Evolutionary conservation across 2,888 invertebrate species (phyloP).

Genomic region (Sympetrum striolatum): DNA sequence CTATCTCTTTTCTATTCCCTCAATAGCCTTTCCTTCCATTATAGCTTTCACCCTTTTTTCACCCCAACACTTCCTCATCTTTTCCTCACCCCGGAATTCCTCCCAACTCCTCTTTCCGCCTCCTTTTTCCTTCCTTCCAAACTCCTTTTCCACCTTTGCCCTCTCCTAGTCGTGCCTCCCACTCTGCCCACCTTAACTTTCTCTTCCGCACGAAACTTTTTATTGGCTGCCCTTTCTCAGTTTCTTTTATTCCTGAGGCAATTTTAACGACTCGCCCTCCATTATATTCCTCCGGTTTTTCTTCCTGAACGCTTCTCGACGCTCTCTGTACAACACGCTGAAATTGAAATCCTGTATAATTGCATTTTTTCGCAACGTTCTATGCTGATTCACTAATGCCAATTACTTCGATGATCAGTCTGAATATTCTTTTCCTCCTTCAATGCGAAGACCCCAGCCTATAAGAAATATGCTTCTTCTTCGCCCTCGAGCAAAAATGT

Average conservation of each 20-base stretch:
- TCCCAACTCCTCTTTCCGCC: not conserved
- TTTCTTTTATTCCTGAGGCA: not conserved
- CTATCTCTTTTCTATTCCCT: not conserved
- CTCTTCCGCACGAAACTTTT: not conserved
- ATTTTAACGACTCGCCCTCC: not conserved
- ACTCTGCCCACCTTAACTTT: not conserved
- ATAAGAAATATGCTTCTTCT: not conserved
- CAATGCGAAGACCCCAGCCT: too few species aligned
- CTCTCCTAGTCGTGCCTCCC: not conserved
- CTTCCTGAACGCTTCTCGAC: not conserved
- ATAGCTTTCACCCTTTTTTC: not conserved
- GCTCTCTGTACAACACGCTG: too few species aligned
- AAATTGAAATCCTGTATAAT: too few species aligned
- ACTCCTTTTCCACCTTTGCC: not conserved
- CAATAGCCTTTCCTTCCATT: not conserved
- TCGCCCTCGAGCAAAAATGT: not conserved
- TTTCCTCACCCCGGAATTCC: not conserved
- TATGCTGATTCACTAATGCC: too few species aligned
- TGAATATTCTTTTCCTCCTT: too few species aligned
- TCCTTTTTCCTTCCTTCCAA: not conserved
- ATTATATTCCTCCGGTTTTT: not conserved
- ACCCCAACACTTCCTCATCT: not conserved
- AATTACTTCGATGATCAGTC: too few species aligned
- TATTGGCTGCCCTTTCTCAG: not conserved
- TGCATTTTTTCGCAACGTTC: too few species aligned